These are phyloP conservation scores for Acanthosepion pharaonis DNA, from an alignment of 2,888 invertebrate genomes.

Conservation along the genomic window DNA sequence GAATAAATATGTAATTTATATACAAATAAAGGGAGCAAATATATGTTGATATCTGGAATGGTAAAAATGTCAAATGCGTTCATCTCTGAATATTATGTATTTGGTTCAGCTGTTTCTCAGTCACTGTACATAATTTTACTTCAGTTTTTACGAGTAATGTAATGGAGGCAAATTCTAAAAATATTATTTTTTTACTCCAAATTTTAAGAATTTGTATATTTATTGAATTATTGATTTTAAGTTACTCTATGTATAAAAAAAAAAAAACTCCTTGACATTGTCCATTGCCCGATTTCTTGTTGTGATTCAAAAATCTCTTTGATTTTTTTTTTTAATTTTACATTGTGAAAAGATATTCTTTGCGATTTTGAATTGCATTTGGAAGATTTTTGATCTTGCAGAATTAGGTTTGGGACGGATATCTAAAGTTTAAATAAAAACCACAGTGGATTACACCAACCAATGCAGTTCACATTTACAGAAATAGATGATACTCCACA, in stretches of 20 bases:
- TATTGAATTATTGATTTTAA: not conserved
- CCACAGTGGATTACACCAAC: too few relatives aligned
- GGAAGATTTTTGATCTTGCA: not conserved
- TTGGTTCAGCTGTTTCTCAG: not conserved
- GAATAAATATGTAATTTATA: not conserved
- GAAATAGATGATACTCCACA: too few relatives aligned
- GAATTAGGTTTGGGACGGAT: not conserved
- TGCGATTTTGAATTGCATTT: not conserved
- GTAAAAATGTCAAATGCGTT: not conserved
- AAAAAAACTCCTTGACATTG: not conserved
- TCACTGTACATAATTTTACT: not conserved
- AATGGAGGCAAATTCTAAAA: not conserved
- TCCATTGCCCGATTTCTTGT: not conserved
- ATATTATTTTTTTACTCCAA: not conserved
- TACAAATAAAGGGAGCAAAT: not conserved
- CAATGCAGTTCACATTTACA: too few relatives aligned
- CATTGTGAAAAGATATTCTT: not conserved
- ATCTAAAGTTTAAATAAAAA: too few relatives aligned
- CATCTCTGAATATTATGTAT: not conserved
- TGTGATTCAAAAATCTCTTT: not conserved
- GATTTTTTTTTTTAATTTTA: not conserved
- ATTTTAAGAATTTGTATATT: not conserved
- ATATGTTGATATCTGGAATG: not conserved
- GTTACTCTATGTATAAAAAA: not conserved
- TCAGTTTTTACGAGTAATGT: not conserved